Percentiles rank a stretch among this genome's conserved stretches.
Evolutionary conservation across 92 coral and sea anemone species (phyloP).

Genomic region (Meandrina meandrites): DNA sequence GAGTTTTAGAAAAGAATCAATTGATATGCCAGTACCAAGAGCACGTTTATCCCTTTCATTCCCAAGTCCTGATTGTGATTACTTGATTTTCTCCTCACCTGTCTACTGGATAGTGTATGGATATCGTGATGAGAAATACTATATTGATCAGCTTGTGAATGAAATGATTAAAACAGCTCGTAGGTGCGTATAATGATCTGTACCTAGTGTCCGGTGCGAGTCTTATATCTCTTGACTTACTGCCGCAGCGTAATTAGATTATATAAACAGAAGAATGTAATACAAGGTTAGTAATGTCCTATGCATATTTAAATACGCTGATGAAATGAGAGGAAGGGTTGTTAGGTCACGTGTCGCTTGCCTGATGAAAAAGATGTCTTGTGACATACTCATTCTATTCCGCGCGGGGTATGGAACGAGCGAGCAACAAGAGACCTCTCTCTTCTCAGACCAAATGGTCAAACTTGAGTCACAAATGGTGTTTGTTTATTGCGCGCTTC

Average conservation of each 20-base stretch:
- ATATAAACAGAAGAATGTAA: slow-evolving; percentile 9
- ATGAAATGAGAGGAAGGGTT: neutral
- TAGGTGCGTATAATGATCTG: slow-evolving; percentile 13
- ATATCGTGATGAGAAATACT: neutral
- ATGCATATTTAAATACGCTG: neutral
- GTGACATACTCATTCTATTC: neutral
- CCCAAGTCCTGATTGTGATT: neutral
- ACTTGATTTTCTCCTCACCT: neutral
- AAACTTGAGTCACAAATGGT: no score
- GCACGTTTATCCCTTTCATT: slow-evolving; percentile 4
- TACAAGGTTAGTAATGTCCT: neutral
- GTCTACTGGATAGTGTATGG: neutral
- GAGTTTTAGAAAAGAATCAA: slow-evolving; percentile 20
- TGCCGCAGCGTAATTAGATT: neutral
- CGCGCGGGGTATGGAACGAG: neutral
- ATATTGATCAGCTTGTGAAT: neutral
- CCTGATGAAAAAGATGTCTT: neutral
- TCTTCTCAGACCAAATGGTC: neutral
- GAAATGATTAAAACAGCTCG: slow-evolving; percentile 5
- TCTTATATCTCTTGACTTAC: neutral
- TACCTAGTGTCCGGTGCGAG: neutral
- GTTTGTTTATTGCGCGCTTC: no score
- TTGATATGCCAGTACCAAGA: slow-evolving; percentile 1
- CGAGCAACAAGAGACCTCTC: neutral
- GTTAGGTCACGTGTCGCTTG: neutral